Evolutionary conservation across 2,888 invertebrate genomes (phyloP), one percentile per base, ranked within the genome.

Genomic region (Lasioglossum villosulum): DNA sequence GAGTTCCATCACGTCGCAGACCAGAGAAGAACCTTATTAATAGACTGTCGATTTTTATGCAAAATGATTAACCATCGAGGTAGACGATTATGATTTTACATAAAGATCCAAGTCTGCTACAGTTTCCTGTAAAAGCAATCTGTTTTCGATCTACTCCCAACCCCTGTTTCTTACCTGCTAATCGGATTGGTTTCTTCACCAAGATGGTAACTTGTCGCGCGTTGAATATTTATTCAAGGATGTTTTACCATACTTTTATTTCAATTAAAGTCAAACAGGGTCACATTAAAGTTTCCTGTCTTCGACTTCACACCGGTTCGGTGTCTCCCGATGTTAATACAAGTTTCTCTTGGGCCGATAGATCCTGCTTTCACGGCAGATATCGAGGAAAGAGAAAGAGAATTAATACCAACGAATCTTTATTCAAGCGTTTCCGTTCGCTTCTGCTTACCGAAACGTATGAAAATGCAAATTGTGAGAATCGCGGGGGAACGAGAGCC

Each of bases 381-480:
- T 6, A 23, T 30, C 59, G 16, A 6, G 59, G 16, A 16, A 6
- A 66, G 34, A 34, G 30, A 23, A 8, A 14, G 8, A 4, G 45
- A 63, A 59, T 34, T 42, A 72, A 73, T 16, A 10, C 63, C 23
- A 12, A 4, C 56, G 71, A 37, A 74, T 75, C 59, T 78, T 75
- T 75, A 74, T 74, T 78, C 39, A 39, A n/a, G 4, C 30, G 14
- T 16, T 52, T 52, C 10, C 3, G 27, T 42, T 74, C 19, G 75
- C 72, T 78, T 78, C 75, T 68, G 83, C 52, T 76, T 14, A 30
- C 0, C 12, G 27, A n/a, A 74, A 78, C 30, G 83, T 75, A 87
- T 83, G 81, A 85, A 87, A 87, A 87, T 87, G 87, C 77, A 87
- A 87, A 88, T 88, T 59, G 75, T 80, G 83, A 83, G 82, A 88